Evolutionary conservation across 2,113 vertebrate species (phyloP).

Genomic region (Pavo muticus): DNA sequence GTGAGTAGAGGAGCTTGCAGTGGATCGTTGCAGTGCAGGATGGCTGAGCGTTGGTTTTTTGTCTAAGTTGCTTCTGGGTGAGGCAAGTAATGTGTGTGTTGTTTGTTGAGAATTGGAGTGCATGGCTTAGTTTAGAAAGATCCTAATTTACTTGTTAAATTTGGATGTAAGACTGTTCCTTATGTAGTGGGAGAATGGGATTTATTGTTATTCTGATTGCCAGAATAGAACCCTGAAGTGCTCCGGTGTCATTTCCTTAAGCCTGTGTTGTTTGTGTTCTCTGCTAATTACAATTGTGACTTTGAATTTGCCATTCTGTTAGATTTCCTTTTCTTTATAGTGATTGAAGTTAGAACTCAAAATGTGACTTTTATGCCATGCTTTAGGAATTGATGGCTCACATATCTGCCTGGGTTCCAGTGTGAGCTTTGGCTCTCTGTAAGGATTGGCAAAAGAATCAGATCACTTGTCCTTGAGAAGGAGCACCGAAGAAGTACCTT

Average conservation of each 20-base stretch:
- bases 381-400: neutral
- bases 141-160: neutral
- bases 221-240: neutral
- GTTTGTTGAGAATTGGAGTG: neutral
- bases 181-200: neutral
- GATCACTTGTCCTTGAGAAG: neutral
- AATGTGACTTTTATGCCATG: neutral
- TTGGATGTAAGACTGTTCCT: neutral
- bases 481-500: neutral
- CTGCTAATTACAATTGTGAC: neutral
- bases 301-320: neutral
- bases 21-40: neutral
- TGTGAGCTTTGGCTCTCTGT: neutral
- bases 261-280: neutral
- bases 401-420: neutral
- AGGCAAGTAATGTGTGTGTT: neutral
- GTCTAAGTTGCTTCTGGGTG: neutral
- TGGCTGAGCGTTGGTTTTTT: neutral
- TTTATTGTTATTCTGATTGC: neutral
- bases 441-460: neutral
- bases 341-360: neutral
- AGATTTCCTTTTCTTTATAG: neutral
- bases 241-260: neutral
- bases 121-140: neutral
- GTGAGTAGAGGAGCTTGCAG: neutral